Evolutionary conservation across 2,113 vertebrate species (phyloP).

Genomic region (Coregonus clupeaformis): DNA sequence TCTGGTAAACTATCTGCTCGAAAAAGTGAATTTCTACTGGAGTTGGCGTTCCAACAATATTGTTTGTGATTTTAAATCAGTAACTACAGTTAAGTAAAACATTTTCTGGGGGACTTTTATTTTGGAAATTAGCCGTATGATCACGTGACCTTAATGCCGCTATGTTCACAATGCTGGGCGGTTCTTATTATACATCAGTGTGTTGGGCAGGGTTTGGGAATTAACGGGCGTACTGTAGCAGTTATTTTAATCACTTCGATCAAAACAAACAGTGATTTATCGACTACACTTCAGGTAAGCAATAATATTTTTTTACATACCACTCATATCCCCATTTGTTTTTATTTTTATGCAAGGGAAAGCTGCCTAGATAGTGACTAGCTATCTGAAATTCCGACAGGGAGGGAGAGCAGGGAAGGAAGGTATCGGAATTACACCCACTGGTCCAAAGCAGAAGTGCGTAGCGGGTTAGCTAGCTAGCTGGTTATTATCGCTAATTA

Average conservation of each 20-base stretch:
- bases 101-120: no score
- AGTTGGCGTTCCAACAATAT: no score
- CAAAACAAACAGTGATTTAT: not conserved
- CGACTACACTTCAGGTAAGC: not conserved
- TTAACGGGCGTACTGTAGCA: not conserved
- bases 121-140: no score
- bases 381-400: not conserved
- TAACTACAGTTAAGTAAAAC: no score
- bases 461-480: not conserved
- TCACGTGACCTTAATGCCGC: no score
- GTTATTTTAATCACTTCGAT: not conserved
- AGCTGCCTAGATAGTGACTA: not conserved
- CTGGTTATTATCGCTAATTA: no score
- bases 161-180: no score
- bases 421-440: not conserved
- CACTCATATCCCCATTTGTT: not conserved
- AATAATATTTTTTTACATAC: no score
- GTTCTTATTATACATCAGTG: no score
- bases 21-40: no score
- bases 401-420: not conserved
- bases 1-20: no score
- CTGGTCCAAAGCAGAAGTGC: not conserved
- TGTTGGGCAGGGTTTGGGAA: not conserved
- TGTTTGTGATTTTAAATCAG: no score
- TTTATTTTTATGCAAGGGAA: not conserved